These are phyloP conservation scores for Phalacrocorax brasilianus DNA, from an alignment of 2,113 vertebrate species.

Conservation along the genomic window DNA sequence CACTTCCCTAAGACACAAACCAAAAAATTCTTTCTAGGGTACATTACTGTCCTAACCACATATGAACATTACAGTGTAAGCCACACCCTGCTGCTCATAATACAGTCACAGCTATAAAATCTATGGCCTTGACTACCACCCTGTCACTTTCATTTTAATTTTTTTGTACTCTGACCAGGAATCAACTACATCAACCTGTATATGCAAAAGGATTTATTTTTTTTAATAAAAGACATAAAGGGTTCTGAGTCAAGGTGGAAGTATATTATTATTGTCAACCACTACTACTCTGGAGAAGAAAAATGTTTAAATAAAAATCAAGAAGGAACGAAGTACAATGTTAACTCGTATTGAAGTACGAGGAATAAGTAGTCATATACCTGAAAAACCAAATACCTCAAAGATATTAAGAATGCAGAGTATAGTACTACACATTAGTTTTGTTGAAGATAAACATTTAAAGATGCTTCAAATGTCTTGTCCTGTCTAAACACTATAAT, in stretches of 20 bases:
- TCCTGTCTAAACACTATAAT: background rate
- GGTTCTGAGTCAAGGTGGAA: background rate
- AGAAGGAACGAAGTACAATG: background rate
- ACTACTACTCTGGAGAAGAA: background rate
- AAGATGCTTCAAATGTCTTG: background rate
- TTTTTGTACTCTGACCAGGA: background rate
- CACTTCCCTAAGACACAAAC: background rate
- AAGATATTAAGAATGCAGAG: background rate
- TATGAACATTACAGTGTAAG: fast-evolving
- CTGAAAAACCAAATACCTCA: background rate
- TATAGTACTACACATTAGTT: background rate
- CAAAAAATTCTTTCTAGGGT: background rate
- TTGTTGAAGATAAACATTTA: background rate
- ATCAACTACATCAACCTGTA: background rate
- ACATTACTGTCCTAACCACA: background rate
- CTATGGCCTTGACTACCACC: background rate
- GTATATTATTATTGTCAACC: background rate
- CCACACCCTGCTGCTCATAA: background rate
- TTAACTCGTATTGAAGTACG: background rate
- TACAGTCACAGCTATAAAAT: background rate
- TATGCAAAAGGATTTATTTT: background rate
- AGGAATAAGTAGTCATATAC: background rate
- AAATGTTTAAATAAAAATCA: background rate
- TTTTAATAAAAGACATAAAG: background rate
- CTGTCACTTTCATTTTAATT: background rate